These are phyloP conservation scores for Xylota sylvarum DNA, from an alignment of 2,888 invertebrate species.

Conservation along the genomic window DNA sequence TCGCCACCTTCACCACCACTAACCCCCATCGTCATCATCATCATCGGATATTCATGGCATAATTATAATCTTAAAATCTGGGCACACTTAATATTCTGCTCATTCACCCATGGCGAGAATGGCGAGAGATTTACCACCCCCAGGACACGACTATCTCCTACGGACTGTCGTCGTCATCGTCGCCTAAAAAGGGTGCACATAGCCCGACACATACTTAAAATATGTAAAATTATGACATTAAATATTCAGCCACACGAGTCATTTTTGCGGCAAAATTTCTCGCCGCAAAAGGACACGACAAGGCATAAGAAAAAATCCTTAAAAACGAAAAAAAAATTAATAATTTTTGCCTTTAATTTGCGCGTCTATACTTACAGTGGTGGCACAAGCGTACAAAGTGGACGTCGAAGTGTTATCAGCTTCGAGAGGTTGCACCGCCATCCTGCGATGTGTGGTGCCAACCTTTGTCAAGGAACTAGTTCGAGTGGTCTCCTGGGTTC, in stretches of 20 bases:
- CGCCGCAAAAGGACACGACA: constrained; percentile 54
- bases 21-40: constrained; percentile 51
- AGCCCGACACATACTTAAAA: constrained; percentile 59
- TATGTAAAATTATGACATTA: constrained; percentile 75
- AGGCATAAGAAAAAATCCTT: constrained; percentile 18
- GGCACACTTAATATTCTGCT: constrained; percentile 76
- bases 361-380: constrained; percentile 86
- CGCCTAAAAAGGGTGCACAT: constrained; percentile 36
- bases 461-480: constrained; percentile 91
- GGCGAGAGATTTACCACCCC: constrained; percentile 61
- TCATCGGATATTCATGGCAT: constrained; percentile 75
- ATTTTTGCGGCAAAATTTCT: constrained; percentile 49
- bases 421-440: constrained; percentile 90
- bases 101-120: constrained; percentile 64
- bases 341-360: constrained; percentile 54
- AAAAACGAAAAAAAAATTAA: constrained; percentile 31
- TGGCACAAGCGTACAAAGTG: constrained; percentile 90
- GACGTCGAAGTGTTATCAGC: constrained; percentile 90
- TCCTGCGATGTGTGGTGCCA: constrained; percentile 90
- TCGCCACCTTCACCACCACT: constrained; percentile 16
- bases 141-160: constrained; percentile 4
- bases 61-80: constrained; percentile 77
- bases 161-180: background rate
- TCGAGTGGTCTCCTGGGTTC: constrained; percentile 90
- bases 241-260: constrained; percentile 74